Conservation (phyloP, 1,140 invertebrate species). For the Matsumurasca onukii region DNA sequence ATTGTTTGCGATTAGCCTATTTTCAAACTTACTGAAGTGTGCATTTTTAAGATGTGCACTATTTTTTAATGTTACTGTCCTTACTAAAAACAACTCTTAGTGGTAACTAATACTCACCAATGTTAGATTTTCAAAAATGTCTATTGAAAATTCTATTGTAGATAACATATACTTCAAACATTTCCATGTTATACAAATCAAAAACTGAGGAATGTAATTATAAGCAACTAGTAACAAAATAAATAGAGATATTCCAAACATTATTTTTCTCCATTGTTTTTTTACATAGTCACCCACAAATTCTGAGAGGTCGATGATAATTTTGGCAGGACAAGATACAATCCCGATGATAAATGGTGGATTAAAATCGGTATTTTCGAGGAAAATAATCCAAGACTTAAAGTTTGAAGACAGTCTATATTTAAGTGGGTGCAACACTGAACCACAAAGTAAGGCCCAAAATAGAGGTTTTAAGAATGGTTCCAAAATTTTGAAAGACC, state of each 20-base stretch:
- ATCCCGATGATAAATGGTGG: slow-evolving; percentile 53
- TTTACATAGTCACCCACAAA: slow-evolving; percentile 62
- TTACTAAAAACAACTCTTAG: not conserved
- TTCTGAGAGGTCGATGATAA: slow-evolving; percentile 70
- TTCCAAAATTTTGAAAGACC: slow-evolving; percentile 81
- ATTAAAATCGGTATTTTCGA: slow-evolving; percentile 64
- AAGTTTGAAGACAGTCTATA: slow-evolving; percentile 66
- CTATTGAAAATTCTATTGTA: not conserved
- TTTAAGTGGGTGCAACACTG: slow-evolving; percentile 88
- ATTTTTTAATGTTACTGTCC: not conserved
- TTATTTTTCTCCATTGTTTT: slow-evolving; percentile 60
- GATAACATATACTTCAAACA: not conserved
- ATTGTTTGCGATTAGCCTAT: not conserved
- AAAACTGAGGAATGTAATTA: slow-evolving; percentile 56
- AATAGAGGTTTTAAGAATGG: slow-evolving; percentile 90
- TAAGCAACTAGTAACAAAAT: slow-evolving; percentile 48
- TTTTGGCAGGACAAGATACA: slow-evolving; percentile 63
- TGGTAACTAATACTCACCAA: slow-evolving; percentile 1
- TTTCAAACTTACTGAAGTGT: not conserved
- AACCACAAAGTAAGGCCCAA: slow-evolving; percentile 92
- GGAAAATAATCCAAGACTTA: slow-evolving; percentile 62
- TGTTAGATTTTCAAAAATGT: not conserved
- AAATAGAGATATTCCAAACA: slow-evolving; percentile 43
- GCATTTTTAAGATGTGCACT: not conserved
- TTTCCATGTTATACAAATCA: slow-evolving; percentile 20